Evolutionary conservation across 1,140 invertebrate species (phyloP).

Genomic region (Heliothis virescens): DNA sequence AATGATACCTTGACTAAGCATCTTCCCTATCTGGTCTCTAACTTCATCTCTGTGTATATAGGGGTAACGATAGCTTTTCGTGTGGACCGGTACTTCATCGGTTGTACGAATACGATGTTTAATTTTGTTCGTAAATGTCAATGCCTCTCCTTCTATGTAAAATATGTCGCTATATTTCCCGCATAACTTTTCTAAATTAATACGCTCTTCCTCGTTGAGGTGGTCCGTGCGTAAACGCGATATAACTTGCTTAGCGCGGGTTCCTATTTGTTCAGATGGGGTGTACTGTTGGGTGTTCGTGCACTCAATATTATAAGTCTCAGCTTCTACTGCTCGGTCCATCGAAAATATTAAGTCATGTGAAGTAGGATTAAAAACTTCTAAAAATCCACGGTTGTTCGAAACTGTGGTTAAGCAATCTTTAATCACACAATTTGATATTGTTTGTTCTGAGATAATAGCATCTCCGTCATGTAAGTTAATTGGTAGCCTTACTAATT

Average conservation of each 20-base stretch:
- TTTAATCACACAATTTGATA: too few species aligned
- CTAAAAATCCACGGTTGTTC: too few species aligned
- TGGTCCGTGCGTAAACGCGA: constrained; percentile 18
- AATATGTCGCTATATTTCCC: constrained; percentile 34
- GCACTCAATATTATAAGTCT: constrained; percentile 37
- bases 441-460: constrained; percentile 23
- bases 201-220: constrained; percentile 36
- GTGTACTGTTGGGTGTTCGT: neutral
- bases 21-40: too few species aligned
- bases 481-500: constrained; percentile 49
- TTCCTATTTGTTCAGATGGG: neutral
- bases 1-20: too few species aligned
- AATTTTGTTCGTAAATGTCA: too few species aligned
- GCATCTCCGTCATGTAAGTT: constrained; percentile 48
- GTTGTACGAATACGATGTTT: too few species aligned
- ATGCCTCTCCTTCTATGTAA: too few species aligned
- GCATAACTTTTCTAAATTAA: constrained; percentile 35
- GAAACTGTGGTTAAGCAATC: too few species aligned
- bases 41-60: too few species aligned
- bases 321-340: constrained; percentile 12
- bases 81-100: too few species aligned
- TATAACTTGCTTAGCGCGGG: constrained; percentile 16
- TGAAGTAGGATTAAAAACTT: constrained; percentile 2
- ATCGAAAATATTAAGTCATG: constrained; percentile 50
- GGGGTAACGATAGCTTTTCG: too few species aligned